Percentiles rank a stretch among this genome's conserved stretches.
phyloP scores from a whole-genome alignment of 2,888 invertebrate genomes.

The Achlya flavicornis region DNA sequence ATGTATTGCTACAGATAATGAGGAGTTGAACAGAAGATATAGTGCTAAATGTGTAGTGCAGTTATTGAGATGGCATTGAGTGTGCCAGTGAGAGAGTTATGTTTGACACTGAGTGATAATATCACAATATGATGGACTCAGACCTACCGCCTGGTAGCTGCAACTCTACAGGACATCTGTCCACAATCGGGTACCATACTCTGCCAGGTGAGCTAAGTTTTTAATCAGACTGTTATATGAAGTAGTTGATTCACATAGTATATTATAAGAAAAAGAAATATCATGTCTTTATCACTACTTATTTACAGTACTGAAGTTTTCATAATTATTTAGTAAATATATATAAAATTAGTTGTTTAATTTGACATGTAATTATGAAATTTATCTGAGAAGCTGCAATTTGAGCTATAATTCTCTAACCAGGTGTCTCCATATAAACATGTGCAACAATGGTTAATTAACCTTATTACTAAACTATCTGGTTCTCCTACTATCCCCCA shows the following conservation, averaged over 20 bases:
- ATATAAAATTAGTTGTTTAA: too few species aligned
- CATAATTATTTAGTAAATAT: too few species aligned
- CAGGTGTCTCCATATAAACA: too few species aligned
- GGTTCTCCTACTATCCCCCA: too few species aligned
- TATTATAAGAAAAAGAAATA: too few species aligned
- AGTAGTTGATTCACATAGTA: conserved; percentile 7
- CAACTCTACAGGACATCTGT: conserved; percentile 81
- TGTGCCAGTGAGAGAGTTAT: conserved; percentile 37
- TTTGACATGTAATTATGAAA: too few species aligned
- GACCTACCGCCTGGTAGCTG: conserved; percentile 80
- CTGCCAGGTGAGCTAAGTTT: conserved; percentile 60
- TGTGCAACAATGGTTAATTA: too few species aligned
- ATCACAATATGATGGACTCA: conserved; percentile 75
- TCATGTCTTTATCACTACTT: too few species aligned
- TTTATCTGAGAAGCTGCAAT: too few species aligned
- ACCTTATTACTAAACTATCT: too few species aligned
- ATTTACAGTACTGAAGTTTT: too few species aligned
- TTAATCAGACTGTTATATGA: conserved; percentile 4
- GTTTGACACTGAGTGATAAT: conserved; percentile 41
- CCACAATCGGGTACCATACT: conserved; percentile 79
- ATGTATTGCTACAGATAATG: conserved; percentile 34
- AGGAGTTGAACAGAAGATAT: conserved; percentile 20
- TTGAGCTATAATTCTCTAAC: too few species aligned
- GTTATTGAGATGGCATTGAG: conserved; percentile 48
- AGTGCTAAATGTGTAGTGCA: conserved; percentile 49